A percentile compares a stretch with the other conserved stretches of the same genome.
Evolutionary conservation across 2,113 vertebrate species (phyloP).

Genomic region (Osmerus mordax): DNA sequence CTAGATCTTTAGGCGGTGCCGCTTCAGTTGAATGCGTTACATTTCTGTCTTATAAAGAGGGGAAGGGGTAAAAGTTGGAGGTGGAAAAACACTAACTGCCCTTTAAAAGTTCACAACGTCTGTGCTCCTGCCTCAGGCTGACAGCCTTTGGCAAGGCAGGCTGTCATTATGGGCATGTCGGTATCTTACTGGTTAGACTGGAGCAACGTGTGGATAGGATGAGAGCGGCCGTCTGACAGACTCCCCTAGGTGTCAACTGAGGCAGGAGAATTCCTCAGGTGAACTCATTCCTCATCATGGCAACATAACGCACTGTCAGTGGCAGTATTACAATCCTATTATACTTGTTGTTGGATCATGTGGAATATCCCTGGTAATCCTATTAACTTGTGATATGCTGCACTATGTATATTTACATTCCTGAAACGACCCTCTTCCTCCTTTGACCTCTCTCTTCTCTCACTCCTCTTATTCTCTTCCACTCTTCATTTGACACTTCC

Average conservation of each 20-base stretch:
- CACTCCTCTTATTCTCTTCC: slow-evolving; percentile 9
- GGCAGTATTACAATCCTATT: not conserved
- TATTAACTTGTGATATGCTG: too few relatives aligned
- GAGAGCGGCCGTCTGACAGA: slow-evolving; percentile 10
- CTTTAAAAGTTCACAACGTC: too few relatives aligned
- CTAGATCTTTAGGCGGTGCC: too few relatives aligned
- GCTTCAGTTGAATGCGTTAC: not conserved
- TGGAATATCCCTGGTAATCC: too few relatives aligned
- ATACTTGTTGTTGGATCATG: not conserved
- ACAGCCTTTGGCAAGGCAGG: slow-evolving; percentile 42
- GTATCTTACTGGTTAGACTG: slow-evolving; percentile 49
- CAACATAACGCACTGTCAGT: not conserved
- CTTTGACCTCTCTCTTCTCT: slow-evolving; percentile 5
- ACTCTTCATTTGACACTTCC: not conserved
- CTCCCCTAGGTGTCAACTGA: slow-evolving; percentile 48
- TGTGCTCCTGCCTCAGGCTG: slow-evolving; percentile 2
- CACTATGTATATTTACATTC: not conserved
- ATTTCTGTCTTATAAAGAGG: not conserved
- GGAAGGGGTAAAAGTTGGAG: not conserved
- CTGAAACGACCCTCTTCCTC: not conserved
- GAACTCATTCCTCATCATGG: not conserved
- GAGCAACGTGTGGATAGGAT: slow-evolving; percentile 43
- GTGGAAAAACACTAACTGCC: not conserved
- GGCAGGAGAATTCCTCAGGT: slow-evolving; percentile 24
- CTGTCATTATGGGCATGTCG: slow-evolving; percentile 63